Conservation (phyloP, 2,888 invertebrate species). For the Bruchidius siliquastri region DNA sequence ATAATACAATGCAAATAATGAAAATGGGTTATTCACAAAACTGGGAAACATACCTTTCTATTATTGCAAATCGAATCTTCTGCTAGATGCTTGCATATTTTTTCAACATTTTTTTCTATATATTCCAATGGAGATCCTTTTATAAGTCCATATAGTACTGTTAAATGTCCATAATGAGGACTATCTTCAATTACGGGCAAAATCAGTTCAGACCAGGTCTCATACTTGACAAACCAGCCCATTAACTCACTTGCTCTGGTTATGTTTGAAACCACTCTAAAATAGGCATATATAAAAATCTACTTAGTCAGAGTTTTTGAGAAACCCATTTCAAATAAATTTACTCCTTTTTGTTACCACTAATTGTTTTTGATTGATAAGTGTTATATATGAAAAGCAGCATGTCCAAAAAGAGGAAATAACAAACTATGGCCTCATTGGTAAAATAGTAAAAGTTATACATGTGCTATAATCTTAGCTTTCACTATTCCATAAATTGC, state of each 20-base stretch:
- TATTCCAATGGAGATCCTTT: slow-evolving; percentile 53
- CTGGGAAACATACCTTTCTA: slow-evolving; percentile 48
- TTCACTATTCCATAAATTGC: no score
- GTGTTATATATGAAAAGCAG: not conserved
- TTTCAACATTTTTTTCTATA: slow-evolving; percentile 50
- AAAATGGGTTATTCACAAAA: no score
- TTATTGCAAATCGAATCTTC: slow-evolving; percentile 58
- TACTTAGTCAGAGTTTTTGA: no score
- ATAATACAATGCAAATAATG: no score
- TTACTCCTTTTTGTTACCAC: no score
- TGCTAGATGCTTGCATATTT: slow-evolving; percentile 56
- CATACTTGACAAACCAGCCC: slow-evolving; percentile 66
- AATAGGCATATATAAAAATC: no score
- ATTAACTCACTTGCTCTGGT: slow-evolving; percentile 65
- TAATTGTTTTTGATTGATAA: no score
- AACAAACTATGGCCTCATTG: no score
- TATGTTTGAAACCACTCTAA: slow-evolving; percentile 18
- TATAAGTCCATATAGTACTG: slow-evolving; percentile 58
- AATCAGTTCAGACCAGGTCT: slow-evolving; percentile 65
- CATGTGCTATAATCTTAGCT: no score
- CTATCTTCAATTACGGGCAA: slow-evolving; percentile 58
- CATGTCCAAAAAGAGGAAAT: no score
- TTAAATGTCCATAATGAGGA: slow-evolving; percentile 52
- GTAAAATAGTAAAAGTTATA: no score
- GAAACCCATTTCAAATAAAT: no score